These are phyloP conservation scores for Dendrocincla fuliginosa DNA, from an alignment of 2,797 vertebrate genomes.

Conservation along the genomic window DNA sequence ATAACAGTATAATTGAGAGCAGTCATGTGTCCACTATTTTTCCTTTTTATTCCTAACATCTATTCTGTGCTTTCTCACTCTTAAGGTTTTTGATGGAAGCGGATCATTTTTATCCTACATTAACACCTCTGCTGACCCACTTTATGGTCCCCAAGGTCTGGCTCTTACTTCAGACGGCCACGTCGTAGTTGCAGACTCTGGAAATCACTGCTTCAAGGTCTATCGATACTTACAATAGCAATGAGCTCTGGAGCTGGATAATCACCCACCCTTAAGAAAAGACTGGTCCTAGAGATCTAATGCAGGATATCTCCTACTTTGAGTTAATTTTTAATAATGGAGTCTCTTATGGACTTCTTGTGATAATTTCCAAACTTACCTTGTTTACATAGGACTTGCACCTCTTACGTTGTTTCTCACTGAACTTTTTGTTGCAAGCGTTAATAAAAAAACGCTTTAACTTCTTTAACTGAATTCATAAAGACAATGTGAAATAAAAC, in stretches of 20 bases:
- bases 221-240: conserved; percentile 95
- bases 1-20: neutral
- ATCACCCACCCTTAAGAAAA: neutral
- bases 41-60: neutral
- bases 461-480: conserved; percentile 60
- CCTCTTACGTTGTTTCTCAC: conserved; percentile 62
- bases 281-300: conserved; percentile 55
- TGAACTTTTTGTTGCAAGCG: conserved; percentile 57
- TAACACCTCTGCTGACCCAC: conserved; percentile 96
- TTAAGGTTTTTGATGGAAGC: conserved; percentile 96
- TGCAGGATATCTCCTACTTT: conserved; percentile 61
- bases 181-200: conserved; percentile 97
- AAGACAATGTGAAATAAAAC: conserved; percentile 65
- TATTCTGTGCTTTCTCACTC: conserved; percentile 25
- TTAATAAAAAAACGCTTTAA: conserved; percentile 35
- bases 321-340: conserved; percentile 59
- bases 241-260: neutral
- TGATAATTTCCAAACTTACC: conserved; percentile 74
- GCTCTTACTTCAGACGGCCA: conserved; percentile 95
- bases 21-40: neutral
- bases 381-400: conserved; percentile 75
- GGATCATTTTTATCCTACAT: conserved; percentile 98
- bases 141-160: conserved; percentile 96
- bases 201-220: conserved; percentile 99
- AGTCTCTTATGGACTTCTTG: conserved; percentile 65